Conservation (phyloP, 1,140 invertebrate species). For the Eumeta japonica region DNA sequence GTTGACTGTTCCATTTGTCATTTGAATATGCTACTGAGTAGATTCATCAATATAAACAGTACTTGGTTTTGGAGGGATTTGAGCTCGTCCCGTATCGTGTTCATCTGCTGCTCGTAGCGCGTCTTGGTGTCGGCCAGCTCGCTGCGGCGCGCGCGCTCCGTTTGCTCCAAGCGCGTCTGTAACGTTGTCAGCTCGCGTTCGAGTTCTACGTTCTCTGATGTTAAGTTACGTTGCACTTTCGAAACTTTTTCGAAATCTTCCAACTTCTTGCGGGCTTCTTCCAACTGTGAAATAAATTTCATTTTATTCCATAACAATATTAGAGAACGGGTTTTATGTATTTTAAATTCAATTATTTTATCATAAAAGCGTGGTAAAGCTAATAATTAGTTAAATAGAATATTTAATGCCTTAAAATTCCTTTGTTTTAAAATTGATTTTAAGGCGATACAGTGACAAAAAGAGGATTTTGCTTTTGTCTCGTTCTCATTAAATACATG, state of each 20-base stretch:
- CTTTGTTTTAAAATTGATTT: constrained; percentile 1
- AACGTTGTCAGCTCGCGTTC: constrained; percentile 75
- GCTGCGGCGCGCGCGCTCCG: constrained; percentile 78
- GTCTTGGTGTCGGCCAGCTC: constrained; percentile 84
- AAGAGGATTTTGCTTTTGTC: too few relatives aligned
- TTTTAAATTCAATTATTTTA: too few relatives aligned
- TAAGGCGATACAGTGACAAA: too few relatives aligned
- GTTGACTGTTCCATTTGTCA: too few relatives aligned
- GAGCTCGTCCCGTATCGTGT: constrained; percentile 82
- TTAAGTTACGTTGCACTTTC: constrained; percentile 77
- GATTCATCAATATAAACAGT: constrained; percentile 10
- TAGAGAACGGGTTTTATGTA: not conserved
- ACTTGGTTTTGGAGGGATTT: constrained; percentile 79
- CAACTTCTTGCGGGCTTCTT: constrained; percentile 76
- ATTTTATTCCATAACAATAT: not conserved
- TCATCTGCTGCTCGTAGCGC: constrained; percentile 84
- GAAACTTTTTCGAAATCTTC: constrained; percentile 84
- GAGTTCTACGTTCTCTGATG: constrained; percentile 68
- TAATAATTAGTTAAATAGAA: too few relatives aligned
- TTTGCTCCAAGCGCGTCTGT: constrained; percentile 69
- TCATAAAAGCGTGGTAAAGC: too few relatives aligned
- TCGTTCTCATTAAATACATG: too few relatives aligned
- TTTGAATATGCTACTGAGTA: too few relatives aligned
- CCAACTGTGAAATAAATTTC: constrained; percentile 60
- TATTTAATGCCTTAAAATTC: too few relatives aligned